phyloP scores from a whole-genome alignment of 2,113 vertebrate species.

The Chloebia gouldiae region DNA sequence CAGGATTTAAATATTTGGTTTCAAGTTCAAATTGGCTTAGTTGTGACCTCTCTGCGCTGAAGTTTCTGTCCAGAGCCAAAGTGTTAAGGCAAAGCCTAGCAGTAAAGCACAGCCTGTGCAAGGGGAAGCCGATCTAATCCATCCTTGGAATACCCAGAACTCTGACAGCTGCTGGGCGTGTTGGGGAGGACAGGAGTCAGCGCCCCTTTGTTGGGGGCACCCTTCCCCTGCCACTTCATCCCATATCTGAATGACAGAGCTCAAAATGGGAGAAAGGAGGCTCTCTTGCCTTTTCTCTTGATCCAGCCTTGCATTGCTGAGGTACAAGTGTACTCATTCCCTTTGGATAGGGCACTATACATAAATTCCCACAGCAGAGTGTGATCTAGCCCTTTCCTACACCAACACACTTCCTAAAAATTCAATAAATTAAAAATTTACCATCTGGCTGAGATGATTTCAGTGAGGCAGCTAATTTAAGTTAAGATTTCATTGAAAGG shows the following conservation, averaged over 20 bases:
- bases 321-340: no score
- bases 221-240: background rate
- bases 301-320: background rate
- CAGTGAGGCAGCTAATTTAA: background rate
- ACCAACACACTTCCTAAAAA: background rate
- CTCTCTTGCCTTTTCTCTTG: background rate
- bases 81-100: background rate
- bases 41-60: slow-evolving; percentile 11
- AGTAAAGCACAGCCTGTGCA: background rate
- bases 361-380: background rate
- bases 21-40: slow-evolving; percentile 44
- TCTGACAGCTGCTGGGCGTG: rapidly evolving
- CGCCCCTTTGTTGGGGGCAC: background rate
- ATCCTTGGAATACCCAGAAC: rapidly evolving
- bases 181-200: background rate
- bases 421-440: background rate
- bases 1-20: slow-evolving; percentile 53
- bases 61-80: slow-evolving; percentile 14
- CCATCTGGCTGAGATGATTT: background rate
- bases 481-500: background rate
- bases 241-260: background rate
- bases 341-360: background rate
- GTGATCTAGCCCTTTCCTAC: background rate
- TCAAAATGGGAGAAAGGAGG: background rate
- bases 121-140: rapidly evolving